Base-by-base conservation (phyloP, 2,113 vertebrate species). In the Acanthisitta chloris region DNA sequence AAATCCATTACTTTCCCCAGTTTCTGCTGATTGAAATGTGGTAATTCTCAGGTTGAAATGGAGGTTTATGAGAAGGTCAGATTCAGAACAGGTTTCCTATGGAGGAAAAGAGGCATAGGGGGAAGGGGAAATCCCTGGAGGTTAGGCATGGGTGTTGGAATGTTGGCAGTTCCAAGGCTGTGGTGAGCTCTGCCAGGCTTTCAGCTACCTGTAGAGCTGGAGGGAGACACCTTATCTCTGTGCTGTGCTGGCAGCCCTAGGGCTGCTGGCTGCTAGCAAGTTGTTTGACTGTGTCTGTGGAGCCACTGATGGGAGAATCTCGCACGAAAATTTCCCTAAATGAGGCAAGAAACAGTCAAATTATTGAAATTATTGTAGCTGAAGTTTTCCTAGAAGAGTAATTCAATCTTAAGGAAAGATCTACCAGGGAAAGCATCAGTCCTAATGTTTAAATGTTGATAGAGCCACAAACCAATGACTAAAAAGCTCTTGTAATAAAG, bases 61-160 rank as follows among this genome's bases (percentile, higher is more conserved):
- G 31, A 65, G 46, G 9, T 45, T 40, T 31, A 6, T 4, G 26
- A 25, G 14, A 8, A 71, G 49, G 29, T 34, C 28, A 48, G 16
- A 14, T 31, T 52, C 25, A 17, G 88, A n/a, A 4, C 1, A 42
- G 55, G 34, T 48, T 81, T 80, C 11, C 23, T 10, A 16, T 34
- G 58, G n/a, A 40, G 59, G 46, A 19, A 28, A 24, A 23, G 62
- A 49, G n/a, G 62, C 38, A 2, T 6, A 4, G 14, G 49, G 23
- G 6, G 15, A 18, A 58, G 10, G 43, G 33, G 20, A 23, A 19
- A 14, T 67, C 52, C 29, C 21, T 40, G 31, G 16, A 28, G 52
- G 3, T 15, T 24, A 0, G 0, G 6, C 3, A 0, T 8, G 45
- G 62, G 3, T 49, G 55, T 13, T 24, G 51, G 17, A 8, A 8